A percentile compares a stretch with the other conserved stretches of the same genome.
Conservation (phyloP, 2,888 invertebrate genomes). For the Graphium colonna region DNA sequence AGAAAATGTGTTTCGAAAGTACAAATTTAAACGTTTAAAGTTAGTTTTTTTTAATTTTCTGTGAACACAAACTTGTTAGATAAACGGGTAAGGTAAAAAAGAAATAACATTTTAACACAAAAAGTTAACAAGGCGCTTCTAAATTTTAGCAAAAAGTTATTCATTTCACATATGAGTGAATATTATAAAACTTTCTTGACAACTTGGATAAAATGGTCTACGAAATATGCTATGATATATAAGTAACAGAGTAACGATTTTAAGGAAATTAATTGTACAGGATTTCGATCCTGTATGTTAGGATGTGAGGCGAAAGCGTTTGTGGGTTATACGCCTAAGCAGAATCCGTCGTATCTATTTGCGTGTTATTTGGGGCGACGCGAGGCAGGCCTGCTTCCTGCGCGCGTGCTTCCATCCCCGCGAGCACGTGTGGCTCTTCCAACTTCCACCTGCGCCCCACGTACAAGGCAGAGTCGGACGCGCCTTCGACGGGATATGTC, state of each 20-base stretch:
- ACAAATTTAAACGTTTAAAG: too few relatives aligned
- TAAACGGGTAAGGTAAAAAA: too few relatives aligned
- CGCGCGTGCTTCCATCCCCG: constrained; percentile 51
- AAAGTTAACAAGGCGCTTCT: too few relatives aligned
- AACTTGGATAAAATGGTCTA: too few relatives aligned
- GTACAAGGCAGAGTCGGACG: constrained; percentile 50
- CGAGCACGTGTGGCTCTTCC: constrained; percentile 60
- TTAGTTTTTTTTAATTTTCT: too few relatives aligned
- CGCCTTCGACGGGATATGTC: constrained; percentile 70
- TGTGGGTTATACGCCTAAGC: not conserved
- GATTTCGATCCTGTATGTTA: not conserved
- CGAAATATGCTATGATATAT: too few relatives aligned
- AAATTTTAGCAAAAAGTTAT: too few relatives aligned
- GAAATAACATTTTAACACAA: too few relatives aligned
- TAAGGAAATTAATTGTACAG: not conserved
- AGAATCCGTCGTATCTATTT: constrained; percentile 19
- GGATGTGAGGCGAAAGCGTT: not conserved
- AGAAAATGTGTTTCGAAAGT: too few relatives aligned
- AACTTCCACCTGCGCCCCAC: constrained; percentile 59
- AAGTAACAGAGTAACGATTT: not conserved
- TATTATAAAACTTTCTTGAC: too few relatives aligned
- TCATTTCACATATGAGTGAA: too few relatives aligned
- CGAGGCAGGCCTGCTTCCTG: constrained; percentile 45
- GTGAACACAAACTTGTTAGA: too few relatives aligned
- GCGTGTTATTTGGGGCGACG: constrained; percentile 18